These are phyloP conservation scores for Serrognathus titanus DNA, from an alignment of 2,888 invertebrate species.

Conservation along the genomic window DNA sequence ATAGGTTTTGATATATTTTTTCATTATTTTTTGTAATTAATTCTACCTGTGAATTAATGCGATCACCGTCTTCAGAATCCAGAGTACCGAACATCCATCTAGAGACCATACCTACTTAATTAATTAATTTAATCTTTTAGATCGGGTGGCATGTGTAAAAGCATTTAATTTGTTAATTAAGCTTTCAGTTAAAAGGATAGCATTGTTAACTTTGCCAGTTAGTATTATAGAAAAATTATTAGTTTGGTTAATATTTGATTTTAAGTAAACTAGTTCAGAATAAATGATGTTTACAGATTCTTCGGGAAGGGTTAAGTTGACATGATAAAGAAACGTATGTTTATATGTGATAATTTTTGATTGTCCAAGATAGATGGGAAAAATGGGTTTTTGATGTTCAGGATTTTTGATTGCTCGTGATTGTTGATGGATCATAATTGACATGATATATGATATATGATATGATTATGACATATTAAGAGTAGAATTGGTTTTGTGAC, in stretches of 20 bases:
- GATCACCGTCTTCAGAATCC: neutral
- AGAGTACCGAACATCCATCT: constrained; percentile 4
- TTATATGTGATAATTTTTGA: neutral
- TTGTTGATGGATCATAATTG: neutral
- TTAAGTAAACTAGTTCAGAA: neutral
- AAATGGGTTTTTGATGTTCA: neutral
- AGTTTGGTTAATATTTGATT: neutral
- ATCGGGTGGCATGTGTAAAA: neutral
- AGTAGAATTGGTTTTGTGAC: neutral
- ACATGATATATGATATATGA: too few species aligned
- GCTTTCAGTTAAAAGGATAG: neutral
- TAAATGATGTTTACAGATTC: neutral
- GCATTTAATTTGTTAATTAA: neutral
- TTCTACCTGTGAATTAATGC: neutral
- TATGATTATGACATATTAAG: neutral
- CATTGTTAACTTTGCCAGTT: neutral
- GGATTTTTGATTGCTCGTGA: neutral
- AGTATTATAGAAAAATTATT: neutral
- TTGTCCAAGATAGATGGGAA: neutral
- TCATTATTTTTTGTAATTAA: neutral
- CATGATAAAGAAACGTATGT: constrained; percentile 1
- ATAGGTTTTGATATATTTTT: neutral
- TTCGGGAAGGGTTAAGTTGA: neutral
- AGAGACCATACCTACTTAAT: neutral
- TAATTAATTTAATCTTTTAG: neutral